phyloP scores from a whole-genome alignment of 2,113 vertebrate genomes.

The Urocynchramus pylzowi region DNA sequence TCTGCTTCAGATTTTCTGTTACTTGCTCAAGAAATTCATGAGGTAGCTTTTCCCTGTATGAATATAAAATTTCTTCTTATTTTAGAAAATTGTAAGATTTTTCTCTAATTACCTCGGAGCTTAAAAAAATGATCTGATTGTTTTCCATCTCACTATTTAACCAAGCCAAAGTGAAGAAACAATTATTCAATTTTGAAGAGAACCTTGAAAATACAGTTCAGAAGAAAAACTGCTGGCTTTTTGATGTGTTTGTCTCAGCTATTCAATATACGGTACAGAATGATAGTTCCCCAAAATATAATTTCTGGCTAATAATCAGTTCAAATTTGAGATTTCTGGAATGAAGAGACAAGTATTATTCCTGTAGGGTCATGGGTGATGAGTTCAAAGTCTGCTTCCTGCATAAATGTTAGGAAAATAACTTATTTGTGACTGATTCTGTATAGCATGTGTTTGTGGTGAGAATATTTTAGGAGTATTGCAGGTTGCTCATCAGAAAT shows the following conservation, averaged over 20 bases:
- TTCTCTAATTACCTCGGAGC: background rate
- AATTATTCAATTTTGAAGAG: accelerated
- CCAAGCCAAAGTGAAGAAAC: background rate
- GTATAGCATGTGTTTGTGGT: background rate
- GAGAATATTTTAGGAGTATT: background rate
- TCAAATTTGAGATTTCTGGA: background rate
- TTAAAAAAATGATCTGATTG: background rate
- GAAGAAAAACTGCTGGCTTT: background rate
- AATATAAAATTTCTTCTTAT: background rate
- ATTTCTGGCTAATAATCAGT: background rate
- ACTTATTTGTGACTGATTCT: background rate
- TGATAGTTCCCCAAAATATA: background rate
- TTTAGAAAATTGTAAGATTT: background rate
- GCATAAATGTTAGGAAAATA: background rate
- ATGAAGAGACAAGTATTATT: background rate
- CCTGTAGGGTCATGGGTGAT: background rate
- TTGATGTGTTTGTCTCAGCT: background rate
- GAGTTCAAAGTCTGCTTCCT: background rate
- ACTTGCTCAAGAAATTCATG: background rate
- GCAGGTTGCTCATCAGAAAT: background rate
- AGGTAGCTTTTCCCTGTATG: background rate
- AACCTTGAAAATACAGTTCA: background rate
- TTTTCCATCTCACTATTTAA: background rate
- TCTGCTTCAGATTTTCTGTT: background rate
- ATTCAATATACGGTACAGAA: background rate